Percentiles rank a stretch among this genome's conserved stretches.
Conservation (phyloP, 2,888 invertebrate species). For the Microplitis deprimator region DNA sequence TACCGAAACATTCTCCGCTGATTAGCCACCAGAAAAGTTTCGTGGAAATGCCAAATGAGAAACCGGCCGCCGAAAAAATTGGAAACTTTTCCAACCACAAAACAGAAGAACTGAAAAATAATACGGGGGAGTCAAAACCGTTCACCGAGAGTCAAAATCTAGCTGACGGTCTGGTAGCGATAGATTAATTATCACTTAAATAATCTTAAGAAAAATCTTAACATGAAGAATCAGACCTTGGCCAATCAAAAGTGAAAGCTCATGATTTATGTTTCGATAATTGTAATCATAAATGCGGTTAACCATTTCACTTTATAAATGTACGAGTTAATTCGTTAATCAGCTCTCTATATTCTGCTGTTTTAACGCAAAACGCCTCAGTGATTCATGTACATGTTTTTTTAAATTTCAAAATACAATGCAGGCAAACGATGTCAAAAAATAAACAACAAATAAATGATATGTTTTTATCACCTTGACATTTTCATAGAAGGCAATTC, state of each 20-base stretch:
- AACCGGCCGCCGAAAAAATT: slow-evolving; percentile 34
- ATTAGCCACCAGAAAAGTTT: slow-evolving; percentile 54
- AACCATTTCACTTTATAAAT: neutral
- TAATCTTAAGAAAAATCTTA: neutral
- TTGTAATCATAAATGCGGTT: neutral
- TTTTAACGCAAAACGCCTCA: neutral
- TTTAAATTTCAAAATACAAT: neutral
- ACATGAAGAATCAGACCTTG: neutral
- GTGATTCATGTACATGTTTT: neutral
- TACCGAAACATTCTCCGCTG: slow-evolving; percentile 34
- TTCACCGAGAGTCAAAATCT: neutral
- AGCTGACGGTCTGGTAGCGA: neutral
- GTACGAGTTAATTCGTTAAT: neutral
- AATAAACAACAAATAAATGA: slow-evolving; percentile 26
- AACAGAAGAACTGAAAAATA: slow-evolving; percentile 48
- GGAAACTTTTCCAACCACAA: slow-evolving; percentile 26
- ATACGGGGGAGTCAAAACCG: slow-evolving; percentile 17
- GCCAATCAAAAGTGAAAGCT: neutral
- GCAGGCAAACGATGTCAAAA: neutral
- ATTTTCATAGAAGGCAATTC: neutral
- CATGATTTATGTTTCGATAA: slow-evolving; percentile 8
- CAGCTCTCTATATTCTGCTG: neutral
- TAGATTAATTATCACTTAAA: neutral
- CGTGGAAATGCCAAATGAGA: slow-evolving; percentile 45
- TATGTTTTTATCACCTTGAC: neutral